These are phyloP conservation scores for Orestias chungarensis DNA, from an alignment of 2,797 vertebrate species.

Conservation along the genomic window DNA sequence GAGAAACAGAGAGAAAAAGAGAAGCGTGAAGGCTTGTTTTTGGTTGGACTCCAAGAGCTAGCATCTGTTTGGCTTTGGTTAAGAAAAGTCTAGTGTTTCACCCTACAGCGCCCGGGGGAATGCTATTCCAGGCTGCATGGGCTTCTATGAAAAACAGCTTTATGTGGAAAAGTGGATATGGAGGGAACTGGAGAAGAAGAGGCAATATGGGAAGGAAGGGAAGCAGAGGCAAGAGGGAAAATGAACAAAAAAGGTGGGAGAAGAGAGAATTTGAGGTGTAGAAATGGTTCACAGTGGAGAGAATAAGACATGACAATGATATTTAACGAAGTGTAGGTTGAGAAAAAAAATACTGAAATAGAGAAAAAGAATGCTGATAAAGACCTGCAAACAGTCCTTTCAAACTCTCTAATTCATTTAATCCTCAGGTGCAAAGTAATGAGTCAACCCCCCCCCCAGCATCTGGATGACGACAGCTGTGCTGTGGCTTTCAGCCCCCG, in stretches of 20 bases:
- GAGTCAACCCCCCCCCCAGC: slow-evolving; percentile 53
- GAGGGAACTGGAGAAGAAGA: slow-evolving; percentile 73
- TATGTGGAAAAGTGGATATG: slow-evolving; percentile 83
- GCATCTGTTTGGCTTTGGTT: slow-evolving; percentile 84
- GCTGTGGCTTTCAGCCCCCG: slow-evolving; percentile 64
- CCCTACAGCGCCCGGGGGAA: slow-evolving; percentile 80
- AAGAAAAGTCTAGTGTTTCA: slow-evolving; percentile 86
- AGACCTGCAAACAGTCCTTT: slow-evolving; percentile 47
- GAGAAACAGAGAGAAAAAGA: slow-evolving; percentile 60
- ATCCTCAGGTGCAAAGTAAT: slow-evolving; percentile 38
- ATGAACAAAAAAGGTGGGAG: slow-evolving; percentile 31
- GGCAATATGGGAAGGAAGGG: slow-evolving; percentile 74
- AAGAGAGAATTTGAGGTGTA: slow-evolving; percentile 22
- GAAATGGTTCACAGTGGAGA: slow-evolving; percentile 23
- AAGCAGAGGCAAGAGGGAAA: slow-evolving; percentile 49
- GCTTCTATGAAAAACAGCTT: slow-evolving; percentile 88
- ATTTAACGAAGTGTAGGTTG: slow-evolving; percentile 23
- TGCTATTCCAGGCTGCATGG: slow-evolving; percentile 83
- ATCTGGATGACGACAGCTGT: slow-evolving; percentile 77
- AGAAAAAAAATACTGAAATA: slow-evolving; percentile 19
- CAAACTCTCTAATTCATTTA: slow-evolving; percentile 25
- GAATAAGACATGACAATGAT: slow-evolving; percentile 30
- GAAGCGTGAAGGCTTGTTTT: slow-evolving; percentile 79
- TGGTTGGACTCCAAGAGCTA: slow-evolving; percentile 81
- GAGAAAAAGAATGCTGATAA: slow-evolving; percentile 24